Base-by-base conservation (phyloP, 1,140 invertebrate species). In the Tetramorium simillimum region DNA sequence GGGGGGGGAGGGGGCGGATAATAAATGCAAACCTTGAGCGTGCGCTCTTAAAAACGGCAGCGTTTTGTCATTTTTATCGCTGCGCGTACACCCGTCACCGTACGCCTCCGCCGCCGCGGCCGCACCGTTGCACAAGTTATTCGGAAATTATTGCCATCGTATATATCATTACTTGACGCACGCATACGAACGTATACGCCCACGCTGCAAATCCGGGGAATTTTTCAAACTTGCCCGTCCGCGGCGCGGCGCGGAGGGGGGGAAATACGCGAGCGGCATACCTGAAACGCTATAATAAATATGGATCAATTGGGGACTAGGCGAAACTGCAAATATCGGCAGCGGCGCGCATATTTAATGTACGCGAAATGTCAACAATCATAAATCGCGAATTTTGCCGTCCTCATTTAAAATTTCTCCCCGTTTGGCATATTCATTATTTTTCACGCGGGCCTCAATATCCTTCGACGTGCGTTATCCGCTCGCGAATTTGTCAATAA, bases 91-190 rank as follows among this genome's bases (percentile, higher is more conserved):
- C 70, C 33, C 53, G 72, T 75, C 53, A 87, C 24, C 28, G 49
- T n/a, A 6, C 65, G 18, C 7, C 70, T 62, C 37, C 10, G 16
- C 51, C 49, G 40, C 4, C 21, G n/a, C 75, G 1, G 28, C 33
- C 33, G 18, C 63, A 14, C 21, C 53, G 6, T 24, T 33, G 33
- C 33, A 43, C 69, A 73, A 84, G 80, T 84, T 84, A 60, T 84
- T 46, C 33, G 40, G 40, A 75, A 84, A 84, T 84, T 84, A 73
- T 84, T 73, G 40, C 37, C 53, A 16, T 18, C 80, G 53, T 33
- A 75, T 82, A 82, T 73, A 82, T 82, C 80, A 82, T 82, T 82
- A 73, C 80, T 33, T 82, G 80, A 82, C 80, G 40, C 51, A 43
- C 65, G 65, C 65, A 69, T 24, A 46, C 12, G 43, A 12, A 46